Conservation (phyloP, 2,888 invertebrate species). For the Apamea crenata region DNA sequence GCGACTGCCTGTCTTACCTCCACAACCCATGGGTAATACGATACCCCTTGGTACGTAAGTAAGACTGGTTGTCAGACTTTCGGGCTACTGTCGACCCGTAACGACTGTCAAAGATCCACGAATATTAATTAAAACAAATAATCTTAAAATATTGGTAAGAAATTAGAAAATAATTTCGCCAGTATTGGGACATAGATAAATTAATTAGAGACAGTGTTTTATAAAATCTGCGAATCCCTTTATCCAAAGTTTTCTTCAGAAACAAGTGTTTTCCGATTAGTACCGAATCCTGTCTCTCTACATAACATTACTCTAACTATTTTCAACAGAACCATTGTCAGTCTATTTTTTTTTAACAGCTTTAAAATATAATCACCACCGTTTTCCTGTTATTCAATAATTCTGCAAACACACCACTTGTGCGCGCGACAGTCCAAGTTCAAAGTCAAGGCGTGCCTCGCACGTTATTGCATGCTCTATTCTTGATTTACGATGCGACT, state of each 20-base stretch:
- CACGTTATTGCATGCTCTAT: conserved; percentile 72
- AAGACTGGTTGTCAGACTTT: too few species aligned
- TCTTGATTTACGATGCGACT: conserved; percentile 80
- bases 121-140: background rate
- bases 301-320: background rate
- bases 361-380: background rate
- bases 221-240: background rate
- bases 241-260: background rate
- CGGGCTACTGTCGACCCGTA: too few species aligned
- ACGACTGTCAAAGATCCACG: too few species aligned
- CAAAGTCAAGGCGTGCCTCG: conserved; percentile 84
- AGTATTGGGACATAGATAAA: background rate
- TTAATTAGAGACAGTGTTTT: background rate
- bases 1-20: too few species aligned
- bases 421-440: conserved; percentile 76
- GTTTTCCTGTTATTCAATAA: conserved; percentile 31
- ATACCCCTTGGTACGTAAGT: too few species aligned
- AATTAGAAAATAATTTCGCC: background rate
- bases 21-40: too few species aligned
- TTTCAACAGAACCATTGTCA: background rate
- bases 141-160: background rate
- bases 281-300: background rate
- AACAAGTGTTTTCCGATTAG: too few species aligned
- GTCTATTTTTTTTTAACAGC: too few species aligned
- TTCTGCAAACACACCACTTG: conserved; percentile 64